phyloP scores from a whole-genome alignment of 2,888 invertebrate genomes.

The Scaptomyza tumidula region DNA sequence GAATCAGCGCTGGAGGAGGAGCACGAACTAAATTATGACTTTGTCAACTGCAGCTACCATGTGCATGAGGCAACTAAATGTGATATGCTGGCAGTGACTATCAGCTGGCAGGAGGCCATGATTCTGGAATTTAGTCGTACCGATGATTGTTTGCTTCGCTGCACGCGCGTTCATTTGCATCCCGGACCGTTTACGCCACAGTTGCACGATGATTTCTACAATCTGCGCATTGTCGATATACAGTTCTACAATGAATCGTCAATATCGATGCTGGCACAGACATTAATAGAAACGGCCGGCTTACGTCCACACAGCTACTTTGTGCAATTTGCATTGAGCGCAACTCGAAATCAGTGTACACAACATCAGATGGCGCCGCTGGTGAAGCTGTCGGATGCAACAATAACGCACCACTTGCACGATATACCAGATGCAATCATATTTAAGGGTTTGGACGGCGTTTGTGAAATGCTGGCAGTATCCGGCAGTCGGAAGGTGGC shows the following conservation, averaged over 20 bases:
- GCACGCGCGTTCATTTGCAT: slow-evolving; percentile 86
- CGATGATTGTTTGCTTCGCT: slow-evolving; percentile 84
- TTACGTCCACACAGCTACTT: slow-evolving; percentile 85
- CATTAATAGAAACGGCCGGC: slow-evolving; percentile 84
- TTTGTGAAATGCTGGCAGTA: slow-evolving; percentile 90
- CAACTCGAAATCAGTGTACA: slow-evolving; percentile 84
- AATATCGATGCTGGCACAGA: slow-evolving; percentile 89
- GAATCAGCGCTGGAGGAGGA: slow-evolving; percentile 28
- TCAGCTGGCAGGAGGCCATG: slow-evolving; percentile 79
- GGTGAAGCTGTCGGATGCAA: slow-evolving; percentile 73
- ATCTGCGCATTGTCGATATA: slow-evolving; percentile 87
- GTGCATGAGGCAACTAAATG: slow-evolving; percentile 71
- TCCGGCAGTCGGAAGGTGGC: slow-evolving; percentile 92
- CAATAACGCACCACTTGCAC: slow-evolving; percentile 85
- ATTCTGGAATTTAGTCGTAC: slow-evolving; percentile 80
- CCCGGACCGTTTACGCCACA: slow-evolving; percentile 82
- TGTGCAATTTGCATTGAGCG: slow-evolving; percentile 84
- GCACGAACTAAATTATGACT: slow-evolving; percentile 45
- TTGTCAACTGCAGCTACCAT: slow-evolving; percentile 75
- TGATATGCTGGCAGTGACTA: slow-evolving; percentile 78
- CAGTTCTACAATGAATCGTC: slow-evolving; percentile 89
- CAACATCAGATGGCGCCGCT: slow-evolving; percentile 71
- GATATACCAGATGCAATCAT: slow-evolving; percentile 85
- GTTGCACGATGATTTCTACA: slow-evolving; percentile 73
- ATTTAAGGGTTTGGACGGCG: slow-evolving; percentile 88